These are phyloP conservation scores for Melanogrammus aeglefinus DNA, from an alignment of 2,797 vertebrate species.

Conservation along the genomic window DNA sequence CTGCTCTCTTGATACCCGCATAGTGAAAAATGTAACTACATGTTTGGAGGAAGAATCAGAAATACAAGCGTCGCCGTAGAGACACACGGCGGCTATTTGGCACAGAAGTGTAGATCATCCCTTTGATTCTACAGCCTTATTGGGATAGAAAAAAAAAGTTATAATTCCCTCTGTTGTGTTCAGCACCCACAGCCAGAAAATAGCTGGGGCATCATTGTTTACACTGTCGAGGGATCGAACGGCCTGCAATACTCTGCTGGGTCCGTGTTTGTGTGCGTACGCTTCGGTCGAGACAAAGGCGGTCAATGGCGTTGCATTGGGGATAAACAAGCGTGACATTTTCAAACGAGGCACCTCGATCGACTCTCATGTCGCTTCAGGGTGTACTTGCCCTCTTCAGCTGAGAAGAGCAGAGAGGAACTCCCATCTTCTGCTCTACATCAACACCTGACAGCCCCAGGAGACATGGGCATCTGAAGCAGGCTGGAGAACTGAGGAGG, in stretches of 20 bases:
- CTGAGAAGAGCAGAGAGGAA: slow-evolving; percentile 31
- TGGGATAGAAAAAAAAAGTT: not conserved
- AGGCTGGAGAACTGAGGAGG: not conserved
- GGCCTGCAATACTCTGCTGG: slow-evolving; percentile 33
- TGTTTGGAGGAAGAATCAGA: too few species aligned
- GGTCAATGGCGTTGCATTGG: slow-evolving; percentile 33
- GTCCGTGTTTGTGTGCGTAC: not conserved
- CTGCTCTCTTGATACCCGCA: too few species aligned
- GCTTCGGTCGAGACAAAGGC: not conserved
- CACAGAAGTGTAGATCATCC: too few species aligned
- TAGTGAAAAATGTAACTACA: too few species aligned
- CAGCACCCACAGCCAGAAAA: slow-evolving; percentile 34
- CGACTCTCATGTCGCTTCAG: slow-evolving; percentile 23
- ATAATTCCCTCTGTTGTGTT: slow-evolving; percentile 23
- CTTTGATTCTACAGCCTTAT: too few species aligned
- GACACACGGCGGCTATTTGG: too few species aligned
- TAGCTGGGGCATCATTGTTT: slow-evolving; percentile 58
- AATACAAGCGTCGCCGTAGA: too few species aligned
- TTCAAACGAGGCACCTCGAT: slow-evolving; percentile 31
- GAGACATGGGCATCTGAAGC: slow-evolving; percentile 26
- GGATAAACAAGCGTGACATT: slow-evolving; percentile 34
- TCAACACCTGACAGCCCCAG: slow-evolving; percentile 39
- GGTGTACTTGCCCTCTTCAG: slow-evolving; percentile 4
- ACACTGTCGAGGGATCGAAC: slow-evolving; percentile 46
- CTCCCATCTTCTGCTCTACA: slow-evolving; percentile 43